phyloP scores from a whole-genome alignment of 2,113 vertebrate species.

The Esox niger region DNA sequence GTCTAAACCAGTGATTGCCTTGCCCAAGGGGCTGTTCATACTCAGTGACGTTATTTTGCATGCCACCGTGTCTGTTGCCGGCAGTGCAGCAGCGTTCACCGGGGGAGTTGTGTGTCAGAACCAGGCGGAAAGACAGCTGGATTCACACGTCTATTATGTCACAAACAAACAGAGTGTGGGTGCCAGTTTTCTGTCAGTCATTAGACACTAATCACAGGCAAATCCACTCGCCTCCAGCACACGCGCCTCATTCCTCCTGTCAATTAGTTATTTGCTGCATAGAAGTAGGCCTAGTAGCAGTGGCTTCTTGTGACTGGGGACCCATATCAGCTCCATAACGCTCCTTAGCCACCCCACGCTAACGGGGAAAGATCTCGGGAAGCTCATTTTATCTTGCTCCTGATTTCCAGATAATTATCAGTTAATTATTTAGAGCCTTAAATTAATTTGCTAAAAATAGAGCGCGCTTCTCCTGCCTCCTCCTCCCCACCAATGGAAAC shows the following conservation, averaged over 20 bases:
- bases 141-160: constrained; percentile 50
- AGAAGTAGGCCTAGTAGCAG: constrained; percentile 29
- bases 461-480: constrained; percentile 39
- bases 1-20: background rate
- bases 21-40: constrained; percentile 18
- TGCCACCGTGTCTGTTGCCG: background rate
- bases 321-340: constrained; percentile 43
- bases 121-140: constrained; percentile 38
- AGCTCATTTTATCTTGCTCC: constrained; percentile 74
- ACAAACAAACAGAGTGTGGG: constrained; percentile 54
- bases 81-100: background rate
- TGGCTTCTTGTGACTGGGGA: constrained; percentile 48
- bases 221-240: constrained; percentile 55
- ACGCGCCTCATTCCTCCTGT: constrained; percentile 42
- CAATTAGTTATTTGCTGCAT: constrained; percentile 32
- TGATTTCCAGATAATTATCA: constrained; percentile 83
- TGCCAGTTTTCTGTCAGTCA: constrained; percentile 66
- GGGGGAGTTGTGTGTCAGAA: constrained; percentile 11
- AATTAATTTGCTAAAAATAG: constrained; percentile 82
- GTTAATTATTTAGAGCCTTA: constrained; percentile 82
- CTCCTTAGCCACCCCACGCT: constrained; percentile 43
- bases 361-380: constrained; percentile 48
- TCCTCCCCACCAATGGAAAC: constrained; percentile 66
- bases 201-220: constrained; percentile 61
- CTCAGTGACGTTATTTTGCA: constrained; percentile 16